Base-by-base conservation (phyloP, 2,113 vertebrate species). In the Rousettus leschenaultii region DNA sequence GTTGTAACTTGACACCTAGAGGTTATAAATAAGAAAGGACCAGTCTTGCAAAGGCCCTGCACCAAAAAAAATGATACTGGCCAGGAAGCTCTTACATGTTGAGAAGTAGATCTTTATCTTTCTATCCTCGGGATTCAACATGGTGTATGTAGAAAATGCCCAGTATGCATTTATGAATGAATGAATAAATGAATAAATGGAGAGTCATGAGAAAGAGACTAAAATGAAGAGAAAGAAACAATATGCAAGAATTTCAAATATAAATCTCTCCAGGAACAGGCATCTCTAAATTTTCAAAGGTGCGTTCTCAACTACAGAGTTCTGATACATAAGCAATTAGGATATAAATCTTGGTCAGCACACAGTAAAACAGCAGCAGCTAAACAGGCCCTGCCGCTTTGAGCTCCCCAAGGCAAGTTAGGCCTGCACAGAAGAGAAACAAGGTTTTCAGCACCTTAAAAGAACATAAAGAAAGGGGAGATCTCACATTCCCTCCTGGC, bases 381-480 rank as follows among this genome's bases (percentile, higher is more conserved):
- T 71, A 51, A 87, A 90, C 95, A 95, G 93, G 80, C 40, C 59
- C 38, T 85, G 6, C 85, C 71, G 71, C 94, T 97, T 71, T 84
- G 63, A 38, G 38, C 24, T 91, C 71, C 66, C 77, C 26, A 13
- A 91, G 57, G 83, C 86, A 95, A 94, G 53, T 94, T 33, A 90
- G 65, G 68, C 19, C 65, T 70, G 13, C 53, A 15, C 83, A 79
- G 51, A 83, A 35, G 30, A 96, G 19, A 74, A 96, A 68, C 38
- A 75, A 83, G 53, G 24, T 35, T 75, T 84, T 83, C 40, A 84
- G 51, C 12, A 80, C 70, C 86, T 93, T 93, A 55, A 83, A 94
- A 92, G 40, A 61, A 74, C 35, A 9, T 65, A 45, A 77, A 89
- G 55, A 65, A 94, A 74, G 30, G 11, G 15, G 74, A 91, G 33